Conservation (phyloP, 1,140 invertebrate genomes). For the Cydia amplana region DNA sequence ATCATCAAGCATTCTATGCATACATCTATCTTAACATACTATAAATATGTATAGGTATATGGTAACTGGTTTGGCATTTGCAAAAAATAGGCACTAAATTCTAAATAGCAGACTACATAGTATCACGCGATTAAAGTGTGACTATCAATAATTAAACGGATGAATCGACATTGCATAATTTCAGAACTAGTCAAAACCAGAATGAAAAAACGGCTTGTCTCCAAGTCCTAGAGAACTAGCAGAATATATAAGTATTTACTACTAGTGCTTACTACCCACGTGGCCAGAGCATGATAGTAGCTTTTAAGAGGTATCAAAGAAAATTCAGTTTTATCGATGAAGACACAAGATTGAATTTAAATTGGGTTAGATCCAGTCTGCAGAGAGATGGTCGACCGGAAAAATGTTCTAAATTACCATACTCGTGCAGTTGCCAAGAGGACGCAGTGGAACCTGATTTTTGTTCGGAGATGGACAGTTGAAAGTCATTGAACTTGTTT, state of each 20-base stretch:
- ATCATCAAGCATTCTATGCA: neutral
- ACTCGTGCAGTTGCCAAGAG: neutral
- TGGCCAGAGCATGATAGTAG: neutral
- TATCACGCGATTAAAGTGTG: neutral
- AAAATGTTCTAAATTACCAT: slow-evolving; percentile 15
- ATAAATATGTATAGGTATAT: too few species aligned
- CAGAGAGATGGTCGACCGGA: neutral
- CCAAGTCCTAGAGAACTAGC: neutral
- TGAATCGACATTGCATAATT: slow-evolving; percentile 1
- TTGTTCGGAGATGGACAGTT: neutral
- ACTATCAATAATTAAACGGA: neutral
- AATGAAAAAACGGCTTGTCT: neutral
- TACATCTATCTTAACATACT: neutral
- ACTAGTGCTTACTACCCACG: neutral
- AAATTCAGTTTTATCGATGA: neutral
- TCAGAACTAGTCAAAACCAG: neutral
- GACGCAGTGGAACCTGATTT: neutral
- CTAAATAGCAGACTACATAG: neutral
- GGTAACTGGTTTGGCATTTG: neutral
- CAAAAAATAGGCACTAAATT: neutral
- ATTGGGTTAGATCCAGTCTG: neutral
- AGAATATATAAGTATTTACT: neutral
- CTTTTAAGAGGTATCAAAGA: neutral
- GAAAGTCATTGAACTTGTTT: slow-evolving; percentile 7
- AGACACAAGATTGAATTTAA: neutral